These are phyloP conservation scores for Euleptes europaea DNA, from an alignment of 2,113 vertebrate species.

Conservation along the genomic window DNA sequence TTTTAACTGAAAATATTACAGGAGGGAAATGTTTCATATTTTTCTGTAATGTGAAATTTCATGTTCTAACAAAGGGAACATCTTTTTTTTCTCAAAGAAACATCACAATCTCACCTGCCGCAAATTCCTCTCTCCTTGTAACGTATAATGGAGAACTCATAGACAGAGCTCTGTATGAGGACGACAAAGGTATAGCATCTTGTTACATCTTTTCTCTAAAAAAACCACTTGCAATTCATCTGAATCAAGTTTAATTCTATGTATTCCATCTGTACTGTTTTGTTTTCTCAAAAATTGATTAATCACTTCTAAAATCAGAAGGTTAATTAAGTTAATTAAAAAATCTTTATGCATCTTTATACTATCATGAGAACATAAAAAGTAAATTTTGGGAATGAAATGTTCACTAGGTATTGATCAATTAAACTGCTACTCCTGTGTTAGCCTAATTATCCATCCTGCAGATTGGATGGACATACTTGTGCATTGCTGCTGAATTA, in stretches of 20 bases:
- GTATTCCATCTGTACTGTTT: background rate
- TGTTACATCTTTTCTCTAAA: background rate
- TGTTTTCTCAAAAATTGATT: background rate
- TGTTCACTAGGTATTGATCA: background rate
- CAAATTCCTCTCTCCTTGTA: slow-evolving; percentile 44
- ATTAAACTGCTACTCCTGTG: background rate
- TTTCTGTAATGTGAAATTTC: background rate
- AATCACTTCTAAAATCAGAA: no score
- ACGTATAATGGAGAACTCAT: slow-evolving; percentile 45
- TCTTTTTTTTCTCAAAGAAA: slow-evolving; percentile 38
- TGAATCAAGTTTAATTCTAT: background rate
- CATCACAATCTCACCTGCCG: slow-evolving; percentile 43
- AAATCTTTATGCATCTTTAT: background rate
- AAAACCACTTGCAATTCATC: background rate
- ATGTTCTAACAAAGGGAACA: background rate
- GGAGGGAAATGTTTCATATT: background rate
- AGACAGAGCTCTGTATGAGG: slow-evolving; percentile 14
- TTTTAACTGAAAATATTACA: no score
- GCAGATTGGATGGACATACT: background rate
- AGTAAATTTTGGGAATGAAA: background rate
- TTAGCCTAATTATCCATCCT: background rate
- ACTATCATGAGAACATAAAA: background rate
- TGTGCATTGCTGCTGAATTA: background rate
- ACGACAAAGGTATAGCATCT: slow-evolving; percentile 47
- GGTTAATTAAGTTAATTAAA: background rate